These are phyloP conservation scores for Aricia agestis DNA, from an alignment of 1,140 invertebrate genomes.

Conservation along the genomic window DNA sequence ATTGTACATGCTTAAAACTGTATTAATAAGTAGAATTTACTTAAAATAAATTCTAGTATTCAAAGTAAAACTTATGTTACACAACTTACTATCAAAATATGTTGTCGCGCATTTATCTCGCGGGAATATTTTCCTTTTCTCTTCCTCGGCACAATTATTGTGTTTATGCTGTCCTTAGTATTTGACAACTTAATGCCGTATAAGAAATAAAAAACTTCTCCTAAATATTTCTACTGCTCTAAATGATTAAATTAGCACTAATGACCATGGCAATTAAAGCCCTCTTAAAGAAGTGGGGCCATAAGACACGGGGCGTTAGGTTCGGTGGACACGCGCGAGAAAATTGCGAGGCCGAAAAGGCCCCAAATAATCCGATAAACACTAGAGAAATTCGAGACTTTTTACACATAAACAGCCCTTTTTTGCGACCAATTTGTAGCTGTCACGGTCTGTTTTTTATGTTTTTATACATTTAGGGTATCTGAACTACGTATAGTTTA, in stretches of 20 bases:
- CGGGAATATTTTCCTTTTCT: too few relatives aligned
- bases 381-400: neutral
- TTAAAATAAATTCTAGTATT: too few relatives aligned
- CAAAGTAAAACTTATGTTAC: too few relatives aligned
- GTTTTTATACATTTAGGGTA: too few relatives aligned
- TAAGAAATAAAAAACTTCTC: neutral
- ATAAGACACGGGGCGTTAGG: neutral
- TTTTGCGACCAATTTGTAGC: too few relatives aligned
- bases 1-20: too few relatives aligned
- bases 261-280: slow-evolving; percentile 1
- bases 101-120: too few relatives aligned
- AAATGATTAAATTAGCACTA: slow-evolving; percentile 3
- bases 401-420: neutral
- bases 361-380: neutral
- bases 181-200: neutral
- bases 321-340: neutral
- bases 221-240: neutral
- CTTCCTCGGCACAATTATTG: too few relatives aligned
- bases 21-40: too few relatives aligned
- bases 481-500: too few relatives aligned
- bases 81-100: too few relatives aligned
- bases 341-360: neutral
- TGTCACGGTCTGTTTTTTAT: too few relatives aligned
- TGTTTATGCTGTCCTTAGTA: neutral
- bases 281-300: neutral